Conservation (phyloP, 2,888 invertebrate genomes). For the Tenthredo notha region DNA sequence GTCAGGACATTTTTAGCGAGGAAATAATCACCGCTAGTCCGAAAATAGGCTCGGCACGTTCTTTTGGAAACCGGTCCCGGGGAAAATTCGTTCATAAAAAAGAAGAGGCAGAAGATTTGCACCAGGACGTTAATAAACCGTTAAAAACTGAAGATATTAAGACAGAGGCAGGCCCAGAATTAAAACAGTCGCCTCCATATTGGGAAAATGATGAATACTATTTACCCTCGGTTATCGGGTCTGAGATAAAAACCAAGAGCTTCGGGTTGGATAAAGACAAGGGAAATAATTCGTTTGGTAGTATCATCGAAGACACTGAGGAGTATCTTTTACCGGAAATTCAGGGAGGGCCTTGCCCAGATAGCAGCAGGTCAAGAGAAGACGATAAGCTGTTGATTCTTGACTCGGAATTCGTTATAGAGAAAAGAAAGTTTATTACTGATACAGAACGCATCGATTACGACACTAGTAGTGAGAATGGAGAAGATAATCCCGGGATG, state of each 20-base stretch:
- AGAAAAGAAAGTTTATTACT: constrained; percentile 31
- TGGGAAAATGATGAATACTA: background rate
- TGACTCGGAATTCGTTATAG: constrained; percentile 14
- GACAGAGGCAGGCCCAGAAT: background rate
- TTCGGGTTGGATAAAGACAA: background rate
- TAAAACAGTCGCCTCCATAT: background rate
- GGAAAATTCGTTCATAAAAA: too few relatives aligned
- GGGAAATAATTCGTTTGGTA: background rate
- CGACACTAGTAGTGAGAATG: constrained; percentile 48
- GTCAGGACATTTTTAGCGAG: constrained; percentile 23
- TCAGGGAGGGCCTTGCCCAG: background rate
- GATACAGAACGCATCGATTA: constrained; percentile 55
- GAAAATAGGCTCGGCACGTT: background rate
- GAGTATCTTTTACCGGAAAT: background rate
- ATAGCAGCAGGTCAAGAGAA: background rate
- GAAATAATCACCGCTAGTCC: background rate
- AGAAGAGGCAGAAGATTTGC: background rate
- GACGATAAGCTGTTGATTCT: background rate
- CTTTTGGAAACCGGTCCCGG: background rate
- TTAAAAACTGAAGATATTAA: background rate
- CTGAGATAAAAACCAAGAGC: background rate
- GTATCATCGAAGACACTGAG: constrained; percentile 20
- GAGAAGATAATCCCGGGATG: background rate
- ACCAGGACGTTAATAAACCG: background rate
- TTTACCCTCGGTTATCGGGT: background rate